These are phyloP conservation scores for Spilosoma lubricipeda DNA, from an alignment of 2,888 invertebrate genomes.

Conservation along the genomic window DNA sequence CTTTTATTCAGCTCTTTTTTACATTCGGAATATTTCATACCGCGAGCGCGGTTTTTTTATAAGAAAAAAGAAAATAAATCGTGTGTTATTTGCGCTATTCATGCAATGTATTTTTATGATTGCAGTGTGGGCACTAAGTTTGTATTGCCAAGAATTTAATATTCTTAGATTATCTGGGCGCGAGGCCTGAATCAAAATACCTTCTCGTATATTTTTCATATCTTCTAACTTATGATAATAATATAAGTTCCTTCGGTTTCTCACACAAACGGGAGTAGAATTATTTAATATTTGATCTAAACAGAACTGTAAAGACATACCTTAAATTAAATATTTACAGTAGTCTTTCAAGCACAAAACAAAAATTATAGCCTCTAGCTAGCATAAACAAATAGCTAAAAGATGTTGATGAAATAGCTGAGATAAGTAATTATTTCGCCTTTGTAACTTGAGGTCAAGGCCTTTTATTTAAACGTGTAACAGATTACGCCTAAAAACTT, in stretches of 20 bases:
- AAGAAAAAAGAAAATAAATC: too few relatives aligned
- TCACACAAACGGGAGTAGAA: neutral
- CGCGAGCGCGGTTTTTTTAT: too few relatives aligned
- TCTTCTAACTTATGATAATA: neutral
- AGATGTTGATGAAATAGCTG: too few relatives aligned
- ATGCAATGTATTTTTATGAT: constrained; percentile 29
- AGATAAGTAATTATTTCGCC: neutral
- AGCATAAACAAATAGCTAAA: neutral
- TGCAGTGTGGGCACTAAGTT: constrained; percentile 30
- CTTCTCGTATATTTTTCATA: neutral
- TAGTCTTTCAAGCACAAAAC: neutral
- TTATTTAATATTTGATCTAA: neutral
- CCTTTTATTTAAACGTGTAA: neutral
- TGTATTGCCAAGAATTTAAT: constrained; percentile 34
- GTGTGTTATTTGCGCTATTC: neutral
- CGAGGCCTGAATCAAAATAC: constrained; percentile 14
- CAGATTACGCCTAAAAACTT: neutral
- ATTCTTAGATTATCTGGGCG: constrained; percentile 23
- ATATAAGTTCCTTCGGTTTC: neutral
- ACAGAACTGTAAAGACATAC: neutral
- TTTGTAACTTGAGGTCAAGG: neutral
- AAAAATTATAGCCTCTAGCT: neutral
- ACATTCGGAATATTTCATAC: too few relatives aligned
- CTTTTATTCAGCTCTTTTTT: too few relatives aligned
- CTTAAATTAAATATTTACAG: neutral